Conservation (phyloP, 1,140 invertebrate species). For the Cardiocondyla obscurior region DNA sequence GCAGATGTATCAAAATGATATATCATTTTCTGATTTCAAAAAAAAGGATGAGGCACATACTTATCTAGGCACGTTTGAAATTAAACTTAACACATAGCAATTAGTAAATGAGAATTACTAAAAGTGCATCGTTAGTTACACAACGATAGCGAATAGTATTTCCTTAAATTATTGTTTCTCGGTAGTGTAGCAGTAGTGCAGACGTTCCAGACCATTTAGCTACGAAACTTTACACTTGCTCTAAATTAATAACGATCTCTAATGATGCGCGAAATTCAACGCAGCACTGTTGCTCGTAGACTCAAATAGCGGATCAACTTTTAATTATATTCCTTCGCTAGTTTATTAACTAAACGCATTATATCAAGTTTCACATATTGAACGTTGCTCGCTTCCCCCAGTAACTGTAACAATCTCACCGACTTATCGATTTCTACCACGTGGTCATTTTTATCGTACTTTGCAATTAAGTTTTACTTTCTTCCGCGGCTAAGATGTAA, state of each 20-base stretch:
- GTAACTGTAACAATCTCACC: not conserved
- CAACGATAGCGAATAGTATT: not conserved
- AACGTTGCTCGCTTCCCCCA: not conserved
- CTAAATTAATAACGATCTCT: constrained; percentile 57
- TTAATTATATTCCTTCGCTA: constrained; percentile 33
- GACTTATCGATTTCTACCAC: not conserved
- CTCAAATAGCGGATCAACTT: constrained; percentile 25
- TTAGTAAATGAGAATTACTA: constrained; percentile 28
- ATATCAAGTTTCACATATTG: not conserved
- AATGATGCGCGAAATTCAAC: constrained; percentile 47
- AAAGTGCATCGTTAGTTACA: not conserved
- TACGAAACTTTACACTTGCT: constrained; percentile 30
- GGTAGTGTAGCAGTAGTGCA: not conserved
- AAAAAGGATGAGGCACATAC: not conserved
- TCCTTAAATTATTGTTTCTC: not conserved
- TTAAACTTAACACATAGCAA: not conserved
- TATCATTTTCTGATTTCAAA: not conserved
- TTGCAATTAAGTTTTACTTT: constrained; percentile 6
- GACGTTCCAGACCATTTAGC: constrained; percentile 33
- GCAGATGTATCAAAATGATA: not conserved
- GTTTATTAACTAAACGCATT: not conserved
- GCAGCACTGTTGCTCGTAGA: not conserved
- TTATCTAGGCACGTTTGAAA: not conserved
- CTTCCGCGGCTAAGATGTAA: constrained; percentile 13
- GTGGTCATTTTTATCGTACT: not conserved